phyloP scores from a whole-genome alignment of 2,113 vertebrate species.

The Crotalus tigris region DNA sequence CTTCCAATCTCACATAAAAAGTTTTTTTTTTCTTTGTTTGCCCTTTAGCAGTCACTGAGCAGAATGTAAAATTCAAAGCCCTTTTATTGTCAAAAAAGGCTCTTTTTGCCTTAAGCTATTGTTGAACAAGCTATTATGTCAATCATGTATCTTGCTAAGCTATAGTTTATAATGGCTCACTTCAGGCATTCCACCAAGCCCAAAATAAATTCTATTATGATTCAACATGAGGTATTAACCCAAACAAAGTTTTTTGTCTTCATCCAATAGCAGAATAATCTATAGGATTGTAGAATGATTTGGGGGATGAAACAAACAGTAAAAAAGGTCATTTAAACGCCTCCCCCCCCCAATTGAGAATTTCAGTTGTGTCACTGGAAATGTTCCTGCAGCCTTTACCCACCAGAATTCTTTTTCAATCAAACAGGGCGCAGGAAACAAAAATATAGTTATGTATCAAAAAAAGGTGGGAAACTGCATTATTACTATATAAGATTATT shows the following conservation, averaged over 20 bases:
- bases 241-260: background rate
- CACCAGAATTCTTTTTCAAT: background rate
- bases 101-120: background rate
- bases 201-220: background rate
- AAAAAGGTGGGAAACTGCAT: background rate
- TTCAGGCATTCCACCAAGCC: background rate
- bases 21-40: background rate
- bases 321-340: background rate
- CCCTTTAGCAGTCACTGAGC: background rate
- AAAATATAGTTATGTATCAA: background rate
- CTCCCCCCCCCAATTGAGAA: background rate
- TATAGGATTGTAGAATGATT: background rate
- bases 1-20: background rate
- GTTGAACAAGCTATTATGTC: background rate
- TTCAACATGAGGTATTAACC: background rate
- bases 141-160: background rate
- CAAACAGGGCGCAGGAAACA: background rate
- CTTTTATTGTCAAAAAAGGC: background rate
- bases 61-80: background rate
- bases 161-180: background rate
- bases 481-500: background rate
- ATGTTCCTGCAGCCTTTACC: background rate
- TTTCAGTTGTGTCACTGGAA: background rate
- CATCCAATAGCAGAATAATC: background rate
- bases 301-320: background rate